Evolutionary conservation across 2,888 invertebrate genomes (phyloP).

Genomic region (Dryocosmus kuriphilus): DNA sequence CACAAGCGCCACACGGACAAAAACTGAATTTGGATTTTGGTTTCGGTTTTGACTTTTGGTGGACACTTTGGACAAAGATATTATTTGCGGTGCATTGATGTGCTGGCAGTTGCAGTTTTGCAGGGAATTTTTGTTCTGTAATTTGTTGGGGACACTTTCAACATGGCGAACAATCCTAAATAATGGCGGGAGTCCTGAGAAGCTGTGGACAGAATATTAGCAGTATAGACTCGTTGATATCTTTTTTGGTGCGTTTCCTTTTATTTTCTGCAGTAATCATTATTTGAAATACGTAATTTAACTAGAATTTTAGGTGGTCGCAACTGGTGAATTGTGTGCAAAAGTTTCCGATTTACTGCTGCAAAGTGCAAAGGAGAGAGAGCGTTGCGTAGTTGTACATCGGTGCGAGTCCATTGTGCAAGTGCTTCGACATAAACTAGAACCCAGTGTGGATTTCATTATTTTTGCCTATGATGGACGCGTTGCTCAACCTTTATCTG

Average conservation of each 20-base stretch:
- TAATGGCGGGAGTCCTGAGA: slow-evolving; percentile 67
- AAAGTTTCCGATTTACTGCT: slow-evolving; percentile 66
- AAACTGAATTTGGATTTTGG: too few species aligned
- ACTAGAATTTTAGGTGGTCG: slow-evolving; percentile 64
- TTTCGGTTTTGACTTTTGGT: too few species aligned
- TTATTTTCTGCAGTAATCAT: background rate
- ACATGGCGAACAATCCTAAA: background rate
- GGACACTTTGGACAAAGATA: too few species aligned
- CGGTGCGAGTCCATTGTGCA: slow-evolving; percentile 69
- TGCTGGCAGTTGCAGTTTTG: too few species aligned
- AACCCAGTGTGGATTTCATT: slow-evolving; percentile 69
- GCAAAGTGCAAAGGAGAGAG: slow-evolving; percentile 58
- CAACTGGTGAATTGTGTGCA: slow-evolving; percentile 65
- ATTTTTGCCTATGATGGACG: slow-evolving; percentile 70
- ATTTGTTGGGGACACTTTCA: too few species aligned
- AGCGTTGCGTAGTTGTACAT: slow-evolving; percentile 66
- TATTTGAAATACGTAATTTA: slow-evolving; percentile 31
- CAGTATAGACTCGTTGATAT: slow-evolving; percentile 60
- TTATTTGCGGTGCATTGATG: too few species aligned
- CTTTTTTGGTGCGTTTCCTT: slow-evolving; percentile 64
- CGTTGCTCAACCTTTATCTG: slow-evolving; percentile 60
- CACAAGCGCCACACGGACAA: too few species aligned
- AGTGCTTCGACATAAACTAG: slow-evolving; percentile 57
- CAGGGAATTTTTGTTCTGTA: too few species aligned
- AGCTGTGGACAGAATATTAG: slow-evolving; percentile 55